These are phyloP conservation scores for Ammodramus savannarum DNA, from an alignment of 2,113 vertebrate species.

Conservation along the genomic window DNA sequence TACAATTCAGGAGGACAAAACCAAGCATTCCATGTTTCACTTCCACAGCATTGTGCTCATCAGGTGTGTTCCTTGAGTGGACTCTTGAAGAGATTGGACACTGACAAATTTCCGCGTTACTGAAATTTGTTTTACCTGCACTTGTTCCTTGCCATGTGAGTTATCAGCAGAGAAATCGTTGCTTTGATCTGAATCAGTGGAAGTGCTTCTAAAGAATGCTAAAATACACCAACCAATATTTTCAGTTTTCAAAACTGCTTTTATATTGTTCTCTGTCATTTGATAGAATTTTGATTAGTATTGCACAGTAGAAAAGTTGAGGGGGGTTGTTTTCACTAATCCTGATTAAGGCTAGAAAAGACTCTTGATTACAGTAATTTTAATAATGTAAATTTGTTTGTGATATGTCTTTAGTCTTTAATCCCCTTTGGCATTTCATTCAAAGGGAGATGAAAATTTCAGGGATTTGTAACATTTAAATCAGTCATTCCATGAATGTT, in stretches of 20 bases:
- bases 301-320: background rate
- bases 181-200: background rate
- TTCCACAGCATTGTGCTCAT: background rate
- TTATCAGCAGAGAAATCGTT: background rate
- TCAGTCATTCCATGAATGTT: background rate
- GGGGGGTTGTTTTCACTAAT: slow-evolving; percentile 12
- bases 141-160: background rate
- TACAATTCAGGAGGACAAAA: background rate
- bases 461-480: slow-evolving; percentile 65
- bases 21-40: accelerated
- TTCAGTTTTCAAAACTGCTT: background rate
- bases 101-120: accelerated
- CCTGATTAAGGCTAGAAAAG: slow-evolving; percentile 52
- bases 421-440: slow-evolving; percentile 64
- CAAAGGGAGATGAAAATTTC: slow-evolving; percentile 43
- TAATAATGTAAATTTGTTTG: slow-evolving; percentile 68
- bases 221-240: background rate
- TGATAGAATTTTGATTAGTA: background rate
- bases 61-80: background rate
- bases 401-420: slow-evolving; percentile 61
- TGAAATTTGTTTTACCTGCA: background rate
- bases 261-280: background rate
- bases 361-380: slow-evolving; percentile 66
- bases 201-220: background rate
- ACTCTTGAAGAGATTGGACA: background rate